A percentile compares a stretch with the other conserved stretches of the same genome.
These are phyloP conservation scores for Calyptomena viridis DNA, from an alignment of 2,113 vertebrate species.

Conservation along the genomic window DNA sequence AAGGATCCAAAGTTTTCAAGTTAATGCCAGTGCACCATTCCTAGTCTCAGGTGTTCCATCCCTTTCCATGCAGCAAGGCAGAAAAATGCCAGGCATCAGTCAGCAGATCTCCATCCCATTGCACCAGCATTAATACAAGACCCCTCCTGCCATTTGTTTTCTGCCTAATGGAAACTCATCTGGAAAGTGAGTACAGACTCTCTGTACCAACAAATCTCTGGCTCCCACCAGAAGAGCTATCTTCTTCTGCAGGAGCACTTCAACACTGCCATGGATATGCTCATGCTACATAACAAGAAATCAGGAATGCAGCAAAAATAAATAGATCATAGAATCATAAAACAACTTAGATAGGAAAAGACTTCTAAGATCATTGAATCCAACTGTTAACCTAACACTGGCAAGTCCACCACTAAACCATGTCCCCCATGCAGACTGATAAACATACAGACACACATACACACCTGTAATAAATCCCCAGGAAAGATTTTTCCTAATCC, in stretches of 20 bases:
- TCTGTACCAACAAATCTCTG: neutral
- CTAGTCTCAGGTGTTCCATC: neutral
- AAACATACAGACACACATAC: neutral
- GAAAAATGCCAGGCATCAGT: neutral
- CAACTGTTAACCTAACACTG: neutral
- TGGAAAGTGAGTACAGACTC: neutral
- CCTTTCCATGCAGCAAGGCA: neutral
- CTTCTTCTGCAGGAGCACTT: neutral
- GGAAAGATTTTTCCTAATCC: neutral
- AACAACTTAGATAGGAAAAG: neutral
- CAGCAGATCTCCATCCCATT: neutral
- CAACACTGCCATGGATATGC: neutral
- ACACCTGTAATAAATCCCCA: neutral
- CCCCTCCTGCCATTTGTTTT: neutral
- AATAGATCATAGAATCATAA: neutral
- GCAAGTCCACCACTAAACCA: neutral
- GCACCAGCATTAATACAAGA: neutral
- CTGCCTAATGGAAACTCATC: neutral
- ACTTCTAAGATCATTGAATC: neutral
- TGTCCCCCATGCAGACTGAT: neutral
- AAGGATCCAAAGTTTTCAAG: neutral
- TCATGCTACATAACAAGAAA: neutral
- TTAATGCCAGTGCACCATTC: neutral
- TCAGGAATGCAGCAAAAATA: neutral
- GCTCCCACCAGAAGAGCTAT: neutral